Base-by-base conservation (phyloP, 23 tunicate species). In the Styela clava region DNA sequence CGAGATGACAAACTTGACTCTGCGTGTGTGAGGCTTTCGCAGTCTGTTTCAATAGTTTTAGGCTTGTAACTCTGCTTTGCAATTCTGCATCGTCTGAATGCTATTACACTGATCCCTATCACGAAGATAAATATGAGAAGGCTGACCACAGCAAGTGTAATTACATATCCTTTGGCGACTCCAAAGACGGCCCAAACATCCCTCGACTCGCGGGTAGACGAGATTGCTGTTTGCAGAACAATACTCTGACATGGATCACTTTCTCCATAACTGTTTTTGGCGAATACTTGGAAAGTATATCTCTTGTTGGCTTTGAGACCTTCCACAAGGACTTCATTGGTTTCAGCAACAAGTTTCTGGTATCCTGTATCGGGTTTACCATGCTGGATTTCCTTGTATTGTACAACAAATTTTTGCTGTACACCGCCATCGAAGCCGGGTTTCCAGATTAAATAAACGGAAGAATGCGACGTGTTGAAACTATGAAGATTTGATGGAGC, bases 371-470 rank as follows among this genome's bases (percentile, higher is more conserved):
- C 89, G 62, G 74, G 85, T 86, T 3, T 36, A 16, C 7, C n/a
- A 16, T 16, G 0, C 30, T 69, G 84, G 62, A 82, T 82, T 86
- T 35, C n/a, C 22, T 33, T 34, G 61, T 82, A 85, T 51, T 86
- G 87, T 35, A 91, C 78, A 19, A 83, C 31, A 51, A 91, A 91
- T 12, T 86, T 77, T 78, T 91, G 97, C 24, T 37, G 29, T 21
- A 28, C 78, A 16, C 97, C 97, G n/a, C 97, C 97, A 78, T 91
- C 86, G 61, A 91, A 91, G 2, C 86, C 89, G 19, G 89, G 79
- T 61, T 31, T 62, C 97, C 97, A 91, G 16, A 90, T 70, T 74
- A 91, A 30, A 62, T 74, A 34, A 7, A 86, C 71, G 2, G 90
- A 65, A 28, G 79, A 64, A 35, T 67, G 62, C 27, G 97, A 74